phyloP scores from a whole-genome alignment of 35 echinoderm and acorn worm species.

The Heliocidaris tuberculata region DNA sequence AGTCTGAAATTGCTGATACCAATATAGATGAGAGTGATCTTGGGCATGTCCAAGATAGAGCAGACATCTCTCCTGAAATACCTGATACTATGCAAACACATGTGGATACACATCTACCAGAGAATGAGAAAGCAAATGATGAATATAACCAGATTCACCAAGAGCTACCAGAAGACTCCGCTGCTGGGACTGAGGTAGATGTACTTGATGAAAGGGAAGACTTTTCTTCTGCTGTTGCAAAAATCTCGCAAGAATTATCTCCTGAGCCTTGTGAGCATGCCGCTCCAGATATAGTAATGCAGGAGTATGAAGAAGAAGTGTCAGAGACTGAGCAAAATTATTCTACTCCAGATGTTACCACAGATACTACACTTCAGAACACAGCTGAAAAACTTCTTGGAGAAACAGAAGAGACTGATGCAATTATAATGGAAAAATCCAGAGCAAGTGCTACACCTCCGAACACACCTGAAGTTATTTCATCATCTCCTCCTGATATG shows the following conservation, averaged over 20 bases:
- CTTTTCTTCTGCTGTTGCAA: too few relatives aligned
- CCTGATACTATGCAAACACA: conserved; percentile 11
- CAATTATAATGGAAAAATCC: background rate
- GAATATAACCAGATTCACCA: background rate
- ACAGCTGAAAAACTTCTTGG: conserved; percentile 30
- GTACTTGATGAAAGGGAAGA: background rate
- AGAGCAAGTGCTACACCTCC: conserved; percentile 16
- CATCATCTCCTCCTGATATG: background rate
- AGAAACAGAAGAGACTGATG: background rate
- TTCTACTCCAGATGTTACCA: background rate
- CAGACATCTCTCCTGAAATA: background rate
- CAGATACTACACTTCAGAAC: background rate
- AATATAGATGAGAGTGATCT: background rate
- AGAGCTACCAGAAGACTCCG: background rate
- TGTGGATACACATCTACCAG: background rate
- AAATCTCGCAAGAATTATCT: background rate
- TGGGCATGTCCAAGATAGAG: background rate
- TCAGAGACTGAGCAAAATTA: background rate
- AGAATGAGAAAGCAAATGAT: background rate
- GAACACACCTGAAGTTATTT: conserved; percentile 23
- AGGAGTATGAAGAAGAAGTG: background rate
- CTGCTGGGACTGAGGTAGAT: background rate
- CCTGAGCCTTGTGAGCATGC: background rate
- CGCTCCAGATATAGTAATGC: conserved; percentile 24
- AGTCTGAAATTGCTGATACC: background rate